Evolutionary conservation across 2,888 invertebrate species (phyloP).

Genomic region (Scaptomyza parva): DNA sequence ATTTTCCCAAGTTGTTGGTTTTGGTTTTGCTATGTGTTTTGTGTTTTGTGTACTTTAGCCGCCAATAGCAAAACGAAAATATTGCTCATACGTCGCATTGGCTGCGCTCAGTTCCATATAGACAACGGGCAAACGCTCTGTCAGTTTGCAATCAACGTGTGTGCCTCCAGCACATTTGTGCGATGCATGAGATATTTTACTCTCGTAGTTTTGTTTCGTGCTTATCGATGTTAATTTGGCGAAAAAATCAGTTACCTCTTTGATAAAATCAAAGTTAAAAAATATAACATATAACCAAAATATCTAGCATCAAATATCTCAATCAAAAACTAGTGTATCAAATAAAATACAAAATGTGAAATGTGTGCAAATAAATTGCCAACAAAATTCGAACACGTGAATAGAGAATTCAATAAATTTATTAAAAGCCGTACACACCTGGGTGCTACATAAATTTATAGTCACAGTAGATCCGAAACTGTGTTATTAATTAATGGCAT

Average conservation of each 20-base stretch:
- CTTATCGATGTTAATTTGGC: background rate
- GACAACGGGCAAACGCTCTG: conserved; percentile 32
- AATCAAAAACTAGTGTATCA: background rate
- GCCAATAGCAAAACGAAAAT: conserved; percentile 28
- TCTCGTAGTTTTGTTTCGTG: background rate
- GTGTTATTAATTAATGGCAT: background rate
- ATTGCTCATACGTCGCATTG: conserved; percentile 74
- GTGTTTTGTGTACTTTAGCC: conserved; percentile 71
- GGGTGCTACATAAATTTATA: background rate
- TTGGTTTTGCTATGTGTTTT: conserved; percentile 18
- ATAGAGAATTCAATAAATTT: background rate
- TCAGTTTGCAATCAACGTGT: conserved; percentile 70
- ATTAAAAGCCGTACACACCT: background rate
- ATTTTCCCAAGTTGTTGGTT: conserved; percentile 47
- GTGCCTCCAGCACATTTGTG: conserved; percentile 58
- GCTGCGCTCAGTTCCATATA: conserved; percentile 35
- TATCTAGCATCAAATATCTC: background rate
- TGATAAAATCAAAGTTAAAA: background rate
- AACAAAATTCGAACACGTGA: background rate
- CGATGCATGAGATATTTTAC: conserved; percentile 42
- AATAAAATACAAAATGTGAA: background rate
- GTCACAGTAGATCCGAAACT: background rate
- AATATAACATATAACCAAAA: background rate
- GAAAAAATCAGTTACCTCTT: background rate
- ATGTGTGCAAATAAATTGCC: background rate